Base-by-base conservation (phyloP, 2,888 invertebrate species). In the Microctonus brassicae region DNA sequence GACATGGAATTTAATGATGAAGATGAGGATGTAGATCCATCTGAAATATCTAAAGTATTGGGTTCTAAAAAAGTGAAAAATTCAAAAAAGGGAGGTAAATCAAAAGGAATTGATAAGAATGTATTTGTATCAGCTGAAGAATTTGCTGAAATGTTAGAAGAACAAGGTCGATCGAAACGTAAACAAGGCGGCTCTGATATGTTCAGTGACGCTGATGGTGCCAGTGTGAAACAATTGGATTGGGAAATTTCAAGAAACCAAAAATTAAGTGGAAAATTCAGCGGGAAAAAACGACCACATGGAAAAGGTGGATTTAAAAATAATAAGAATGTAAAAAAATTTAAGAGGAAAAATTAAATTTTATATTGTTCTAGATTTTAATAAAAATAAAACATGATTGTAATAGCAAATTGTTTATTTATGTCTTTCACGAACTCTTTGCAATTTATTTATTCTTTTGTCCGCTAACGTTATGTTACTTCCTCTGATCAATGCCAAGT, bases 41-140 rank as follows among this genome's bases (percentile, higher is more conserved):
- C 71, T 68, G 69, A 70, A 33, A 81, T 76, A 77, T 77, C 67
- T 81, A 82, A 66, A 73, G 76, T 39, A 80, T 80, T 62, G 78
- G 77, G n/a, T 33, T 26, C 61, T 20, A 73, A 74, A 67, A 60
- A 76, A 22, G 65, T 64, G 1, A 78, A 74, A 22, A 74, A 72
- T 20, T 39, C 9, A 1, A 78, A 77, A 63, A 76, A 66, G 33
- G 55, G 11, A 5, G 62, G 72, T 52, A 72, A 73, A 17, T 47
- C 47, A 24, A 69, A 71, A n/a, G 69, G 66, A 22, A 74, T 78
- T 13, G 82, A 83, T 58, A 81, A 79, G n/a, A 85, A 86, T 61
- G 79, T 95, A 39, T 96, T 96, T 88, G 94, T 95, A 2, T 94
- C 95, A 0, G 95, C 95, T 0, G 96, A 96, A 86, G 93, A 97